Conservation (phyloP, 2,888 invertebrate species). For the Morpho helenor region DNA sequence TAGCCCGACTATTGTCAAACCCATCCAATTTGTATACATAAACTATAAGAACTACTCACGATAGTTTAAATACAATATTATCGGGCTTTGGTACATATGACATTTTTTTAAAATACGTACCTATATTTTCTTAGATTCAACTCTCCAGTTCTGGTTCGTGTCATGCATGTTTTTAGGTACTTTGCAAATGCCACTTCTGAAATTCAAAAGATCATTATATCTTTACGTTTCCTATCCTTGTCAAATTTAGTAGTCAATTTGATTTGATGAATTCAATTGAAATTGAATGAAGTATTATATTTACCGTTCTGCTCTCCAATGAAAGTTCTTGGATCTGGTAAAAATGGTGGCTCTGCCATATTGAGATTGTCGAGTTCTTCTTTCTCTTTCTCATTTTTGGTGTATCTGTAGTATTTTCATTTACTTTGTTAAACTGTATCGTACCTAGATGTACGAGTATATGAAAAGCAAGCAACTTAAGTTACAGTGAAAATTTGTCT, state of each 20-base stretch:
- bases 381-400: constrained; percentile 62
- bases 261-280: no score
- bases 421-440: no score
- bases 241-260: not conserved
- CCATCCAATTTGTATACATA: no score
- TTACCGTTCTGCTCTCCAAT: constrained; percentile 54
- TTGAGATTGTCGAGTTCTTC: constrained; percentile 60
- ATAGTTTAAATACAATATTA: no score
- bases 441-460: no score
- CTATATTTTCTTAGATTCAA: constrained; percentile 87
- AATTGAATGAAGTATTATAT: no score
- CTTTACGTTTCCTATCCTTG: not conserved
- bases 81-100: no score
- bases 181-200: constrained; percentile 65
- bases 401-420: constrained; percentile 42
- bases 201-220: constrained; percentile 26
- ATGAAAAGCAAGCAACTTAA: no score
- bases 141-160: constrained; percentile 73
- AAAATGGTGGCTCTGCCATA: constrained; percentile 57
- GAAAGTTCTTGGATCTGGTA: constrained; percentile 58
- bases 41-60: no score
- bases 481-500: no score
- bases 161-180: constrained; percentile 53
- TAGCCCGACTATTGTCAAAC: no score
- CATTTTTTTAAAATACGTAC: constrained; percentile 28